phyloP scores from a whole-genome alignment of 2,113 vertebrate species.

The Sinosuthora webbiana region DNA sequence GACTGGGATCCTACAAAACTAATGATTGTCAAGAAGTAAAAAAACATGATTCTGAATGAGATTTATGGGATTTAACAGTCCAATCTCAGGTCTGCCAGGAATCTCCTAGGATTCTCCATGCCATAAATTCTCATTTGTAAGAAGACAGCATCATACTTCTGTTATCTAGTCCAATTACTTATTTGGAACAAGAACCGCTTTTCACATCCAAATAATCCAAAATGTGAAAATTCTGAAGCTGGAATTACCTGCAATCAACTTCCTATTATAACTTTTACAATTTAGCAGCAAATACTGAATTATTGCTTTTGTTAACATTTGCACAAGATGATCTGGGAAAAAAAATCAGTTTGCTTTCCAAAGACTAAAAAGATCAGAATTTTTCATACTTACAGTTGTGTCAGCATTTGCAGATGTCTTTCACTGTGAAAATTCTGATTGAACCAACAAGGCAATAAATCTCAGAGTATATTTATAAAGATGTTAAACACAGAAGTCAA shows the following conservation, averaged over 20 bases:
- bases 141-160: neutral
- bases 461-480: neutral
- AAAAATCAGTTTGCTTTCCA: neutral
- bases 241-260: neutral
- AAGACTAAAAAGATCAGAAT: neutral
- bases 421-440: neutral
- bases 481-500: conserved; percentile 7
- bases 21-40: neutral
- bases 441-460: neutral
- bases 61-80: neutral
- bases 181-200: neutral
- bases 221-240: neutral
- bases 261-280: neutral
- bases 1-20: neutral
- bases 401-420: neutral
- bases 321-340: neutral
- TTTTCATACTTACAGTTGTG: neutral
- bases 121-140: neutral
- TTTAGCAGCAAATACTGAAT: neutral
- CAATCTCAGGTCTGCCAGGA: neutral
- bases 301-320: neutral
- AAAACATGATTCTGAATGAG: neutral
- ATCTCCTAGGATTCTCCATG: neutral
- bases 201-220: neutral
- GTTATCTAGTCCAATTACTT: neutral